Percentiles rank a stretch among this genome's conserved stretches.
phyloP scores from a whole-genome alignment of 1,140 invertebrate species.

The Babylonia areolata region DNA sequence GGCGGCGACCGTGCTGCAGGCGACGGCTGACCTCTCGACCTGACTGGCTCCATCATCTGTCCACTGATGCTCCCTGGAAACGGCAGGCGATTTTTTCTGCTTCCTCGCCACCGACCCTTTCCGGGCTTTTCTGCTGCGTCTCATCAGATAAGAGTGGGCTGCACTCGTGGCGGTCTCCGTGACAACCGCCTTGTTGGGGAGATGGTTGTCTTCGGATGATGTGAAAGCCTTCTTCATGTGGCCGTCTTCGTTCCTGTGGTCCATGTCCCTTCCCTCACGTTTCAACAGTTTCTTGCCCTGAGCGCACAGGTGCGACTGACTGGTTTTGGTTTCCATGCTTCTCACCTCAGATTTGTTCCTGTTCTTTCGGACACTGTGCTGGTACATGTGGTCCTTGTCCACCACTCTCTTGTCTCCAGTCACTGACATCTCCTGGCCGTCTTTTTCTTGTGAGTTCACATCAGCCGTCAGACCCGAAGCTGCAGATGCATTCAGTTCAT shows the following conservation, averaged over 20 bases:
- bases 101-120: neutral
- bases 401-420: constrained; percentile 14
- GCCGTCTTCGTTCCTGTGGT: neutral
- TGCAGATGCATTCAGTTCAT: neutral
- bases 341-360: neutral
- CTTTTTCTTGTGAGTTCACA: neutral
- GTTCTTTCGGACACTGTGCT: neutral
- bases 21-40: neutral
- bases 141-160: neutral
- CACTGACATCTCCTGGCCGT: neutral
- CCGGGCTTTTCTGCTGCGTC: neutral
- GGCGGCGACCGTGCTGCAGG: neutral
- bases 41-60: neutral
- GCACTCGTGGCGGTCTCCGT: neutral
- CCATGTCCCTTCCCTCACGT: neutral
- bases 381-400: constrained; percentile 23
- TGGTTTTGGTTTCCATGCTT: neutral
- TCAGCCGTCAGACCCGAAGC: neutral
- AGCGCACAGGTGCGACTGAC: neutral
- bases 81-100: neutral
- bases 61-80: neutral
- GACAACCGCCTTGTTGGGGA: neutral
- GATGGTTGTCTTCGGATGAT: neutral
- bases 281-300: neutral
- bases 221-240: neutral